These are phyloP conservation scores for Montifringilla adamsi DNA, from an alignment of 2,113 vertebrate species.

Conservation along the genomic window DNA sequence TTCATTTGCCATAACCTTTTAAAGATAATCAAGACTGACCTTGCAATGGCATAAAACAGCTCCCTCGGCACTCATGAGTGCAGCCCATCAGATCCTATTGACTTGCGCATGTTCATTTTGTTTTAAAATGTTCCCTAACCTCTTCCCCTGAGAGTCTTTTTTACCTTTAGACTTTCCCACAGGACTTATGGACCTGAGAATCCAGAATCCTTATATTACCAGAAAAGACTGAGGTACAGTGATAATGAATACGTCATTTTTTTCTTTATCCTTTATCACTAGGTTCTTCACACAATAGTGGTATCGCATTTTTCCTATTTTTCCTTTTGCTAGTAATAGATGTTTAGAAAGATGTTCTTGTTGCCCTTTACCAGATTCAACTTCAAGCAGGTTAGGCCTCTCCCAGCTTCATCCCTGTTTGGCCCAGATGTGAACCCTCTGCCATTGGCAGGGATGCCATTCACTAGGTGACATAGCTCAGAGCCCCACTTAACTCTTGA, in stretches of 20 bases:
- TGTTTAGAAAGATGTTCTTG: not conserved
- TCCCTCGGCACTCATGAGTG: accelerated
- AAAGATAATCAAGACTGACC: not conserved
- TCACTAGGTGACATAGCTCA: not conserved
- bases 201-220: not conserved
- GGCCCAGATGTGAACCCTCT: not conserved
- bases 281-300: not conserved
- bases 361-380: not conserved
- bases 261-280: not conserved
- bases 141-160: not conserved
- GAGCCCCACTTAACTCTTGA: not conserved
- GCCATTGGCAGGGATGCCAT: not conserved
- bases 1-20: not conserved
- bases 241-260: not conserved
- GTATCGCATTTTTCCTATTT: not conserved
- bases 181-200: not conserved
- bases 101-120: not conserved
- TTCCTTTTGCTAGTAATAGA: not conserved
- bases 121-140: not conserved
- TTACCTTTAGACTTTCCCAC: not conserved
- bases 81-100: not conserved
- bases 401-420: not conserved
- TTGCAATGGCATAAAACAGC: not conserved
- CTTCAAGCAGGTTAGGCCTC: not conserved
- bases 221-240: not conserved